Percentiles rank a stretch among this genome's conserved stretches.
These are phyloP conservation scores for Schmidtea mediterranea DNA, from an alignment of 1,140 invertebrate species.

Conservation along the genomic window DNA sequence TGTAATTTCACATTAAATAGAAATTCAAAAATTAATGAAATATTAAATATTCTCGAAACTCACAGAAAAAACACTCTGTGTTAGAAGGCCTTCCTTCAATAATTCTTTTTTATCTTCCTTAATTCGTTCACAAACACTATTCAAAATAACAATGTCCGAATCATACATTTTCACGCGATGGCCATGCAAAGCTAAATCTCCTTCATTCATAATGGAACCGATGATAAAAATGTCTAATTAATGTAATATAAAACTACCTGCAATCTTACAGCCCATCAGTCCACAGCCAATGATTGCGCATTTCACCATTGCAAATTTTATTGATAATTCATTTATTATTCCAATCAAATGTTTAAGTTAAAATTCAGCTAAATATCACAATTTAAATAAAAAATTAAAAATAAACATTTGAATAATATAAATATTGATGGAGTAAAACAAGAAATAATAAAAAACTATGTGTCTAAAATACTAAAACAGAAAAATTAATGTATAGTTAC, in stretches of 20 bases:
- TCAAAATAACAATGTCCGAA: conserved; percentile 16
- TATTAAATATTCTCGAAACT: no score
- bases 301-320: conserved; percentile 25
- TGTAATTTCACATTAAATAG: neutral
- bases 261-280: conserved; percentile 27
- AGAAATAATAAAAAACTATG: no score
- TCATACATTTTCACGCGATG: conserved; percentile 29
- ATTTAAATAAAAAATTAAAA: no score
- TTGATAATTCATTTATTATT: no score
- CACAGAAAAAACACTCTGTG: conserved; percentile 10
- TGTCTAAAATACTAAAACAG: no score
- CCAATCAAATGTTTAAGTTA: no score
- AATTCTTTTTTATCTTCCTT: conserved; percentile 25
- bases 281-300: conserved; percentile 29
- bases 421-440: no score
- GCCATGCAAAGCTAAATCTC: conserved; percentile 30
- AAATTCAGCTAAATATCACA: no score
- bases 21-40: no score
- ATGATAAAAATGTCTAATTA: neutral
- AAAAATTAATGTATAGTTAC: no score
- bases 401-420: no score
- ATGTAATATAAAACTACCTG: conserved; percentile 15
- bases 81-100: conserved; percentile 23
- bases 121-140: conserved; percentile 21
- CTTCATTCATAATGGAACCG: conserved; percentile 12